Percentiles rank a stretch among this genome's conserved stretches.
Evolutionary conservation across 1,140 invertebrate species (phyloP).

Genomic region (Phthorimaea operculella): DNA sequence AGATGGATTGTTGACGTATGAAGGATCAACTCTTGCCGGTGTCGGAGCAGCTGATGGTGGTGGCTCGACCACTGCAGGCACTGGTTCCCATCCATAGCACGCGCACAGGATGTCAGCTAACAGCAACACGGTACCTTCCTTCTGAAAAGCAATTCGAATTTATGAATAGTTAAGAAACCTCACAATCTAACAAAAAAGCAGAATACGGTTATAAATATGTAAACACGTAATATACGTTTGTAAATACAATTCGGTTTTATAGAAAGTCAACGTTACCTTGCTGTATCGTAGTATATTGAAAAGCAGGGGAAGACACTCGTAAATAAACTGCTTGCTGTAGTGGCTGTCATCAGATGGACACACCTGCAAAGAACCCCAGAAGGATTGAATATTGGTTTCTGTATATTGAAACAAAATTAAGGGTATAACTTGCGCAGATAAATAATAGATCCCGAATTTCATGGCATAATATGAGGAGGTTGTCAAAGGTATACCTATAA

Average conservation of each 20-base stretch:
- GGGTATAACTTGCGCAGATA: too few species aligned
- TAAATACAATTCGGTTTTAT: background rate
- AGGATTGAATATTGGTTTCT: background rate
- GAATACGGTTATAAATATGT: background rate
- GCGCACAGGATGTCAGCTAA: conserved; percentile 91
- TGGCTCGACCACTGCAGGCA: conserved; percentile 81
- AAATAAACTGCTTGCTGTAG: conserved; percentile 88
- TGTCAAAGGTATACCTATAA: too few species aligned
- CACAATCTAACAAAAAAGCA: too few species aligned
- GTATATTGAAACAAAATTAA: too few species aligned
- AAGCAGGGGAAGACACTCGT: conserved; percentile 88
- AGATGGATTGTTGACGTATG: conserved; percentile 93
- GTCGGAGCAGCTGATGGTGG: conserved; percentile 71
- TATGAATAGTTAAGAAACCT: too few species aligned
- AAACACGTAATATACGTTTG: too few species aligned
- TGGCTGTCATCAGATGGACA: conserved; percentile 74
- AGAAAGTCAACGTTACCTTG: conserved; percentile 71
- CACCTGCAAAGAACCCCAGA: conserved; percentile 31
- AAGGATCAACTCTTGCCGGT: conserved; percentile 85
- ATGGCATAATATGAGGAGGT: too few species aligned
- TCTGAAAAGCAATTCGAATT: conserved; percentile 62
- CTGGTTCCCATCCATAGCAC: conserved; percentile 87
- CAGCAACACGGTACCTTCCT: conserved; percentile 87
- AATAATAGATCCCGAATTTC: too few species aligned
- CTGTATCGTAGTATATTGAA: conserved; percentile 92